A percentile compares a stretch with the other conserved stretches of the same genome.
These are phyloP conservation scores for Amphipyra tragopoginis DNA, from an alignment of 2,888 invertebrate species.

Conservation along the genomic window DNA sequence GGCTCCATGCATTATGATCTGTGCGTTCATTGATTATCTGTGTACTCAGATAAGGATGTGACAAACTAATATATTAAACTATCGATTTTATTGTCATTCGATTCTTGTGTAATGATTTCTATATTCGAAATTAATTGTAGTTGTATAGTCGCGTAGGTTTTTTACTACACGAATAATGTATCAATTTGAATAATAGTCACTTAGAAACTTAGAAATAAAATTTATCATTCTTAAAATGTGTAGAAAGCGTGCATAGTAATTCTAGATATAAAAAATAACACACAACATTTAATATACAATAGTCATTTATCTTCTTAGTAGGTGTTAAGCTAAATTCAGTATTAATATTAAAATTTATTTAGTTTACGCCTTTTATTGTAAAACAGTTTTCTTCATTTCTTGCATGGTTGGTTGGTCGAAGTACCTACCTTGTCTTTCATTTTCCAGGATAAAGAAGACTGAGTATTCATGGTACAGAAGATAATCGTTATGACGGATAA, in stretches of 20 bases:
- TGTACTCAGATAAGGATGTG: slow-evolving; percentile 68
- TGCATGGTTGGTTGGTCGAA: no score
- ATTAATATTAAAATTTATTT: no score
- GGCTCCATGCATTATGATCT: slow-evolving; percentile 65
- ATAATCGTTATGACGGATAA: no score
- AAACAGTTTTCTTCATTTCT: no score
- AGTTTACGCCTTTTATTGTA: no score
- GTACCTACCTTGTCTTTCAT: no score
- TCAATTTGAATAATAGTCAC: slow-evolving; percentile 43
- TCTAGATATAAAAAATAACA: slow-evolving; percentile 13
- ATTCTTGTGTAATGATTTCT: slow-evolving; percentile 48
- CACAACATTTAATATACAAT: no score
- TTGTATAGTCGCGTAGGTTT: slow-evolving; percentile 39
- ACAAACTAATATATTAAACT: slow-evolving; percentile 68
- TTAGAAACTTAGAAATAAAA: slow-evolving; percentile 22
- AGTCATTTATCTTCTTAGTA: no score
- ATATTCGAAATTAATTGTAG: slow-evolving; percentile 52
- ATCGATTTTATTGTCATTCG: slow-evolving; percentile 64
- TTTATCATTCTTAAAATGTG: slow-evolving; percentile 42
- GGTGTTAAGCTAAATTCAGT: no score
- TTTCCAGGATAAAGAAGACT: no score
- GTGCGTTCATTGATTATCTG: slow-evolving; percentile 65
- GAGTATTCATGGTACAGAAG: no score
- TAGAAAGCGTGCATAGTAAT: slow-evolving; percentile 28
- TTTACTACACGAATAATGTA: slow-evolving; percentile 26